Conservation (phyloP, 2,113 vertebrate species). For the Heterotilapia buettikoferi region DNA sequence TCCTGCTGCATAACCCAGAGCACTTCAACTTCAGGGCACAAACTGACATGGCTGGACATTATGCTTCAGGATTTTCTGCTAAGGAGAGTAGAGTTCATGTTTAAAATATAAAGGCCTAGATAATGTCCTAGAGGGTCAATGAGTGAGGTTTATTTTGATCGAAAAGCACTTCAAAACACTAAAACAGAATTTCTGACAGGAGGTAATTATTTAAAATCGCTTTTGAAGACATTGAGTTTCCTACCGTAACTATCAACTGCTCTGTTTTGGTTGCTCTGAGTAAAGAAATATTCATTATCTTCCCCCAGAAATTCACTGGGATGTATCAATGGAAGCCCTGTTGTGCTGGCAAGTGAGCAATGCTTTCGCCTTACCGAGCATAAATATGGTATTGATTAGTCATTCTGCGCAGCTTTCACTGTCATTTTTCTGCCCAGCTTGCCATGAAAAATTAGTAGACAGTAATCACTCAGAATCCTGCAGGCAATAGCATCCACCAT, state of each 20-base stretch:
- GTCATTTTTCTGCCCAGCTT: slow-evolving; percentile 64
- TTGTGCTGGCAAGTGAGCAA: slow-evolving; percentile 64
- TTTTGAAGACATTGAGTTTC: slow-evolving; percentile 28
- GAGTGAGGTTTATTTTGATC: not conserved
- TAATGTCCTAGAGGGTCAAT: not conserved
- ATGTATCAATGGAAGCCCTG: slow-evolving; percentile 58
- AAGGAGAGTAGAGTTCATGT: not conserved
- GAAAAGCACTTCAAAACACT: not conserved
- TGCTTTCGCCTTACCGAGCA: slow-evolving; percentile 59
- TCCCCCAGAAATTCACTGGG: slow-evolving; percentile 39
- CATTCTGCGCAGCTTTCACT: slow-evolving; percentile 55
- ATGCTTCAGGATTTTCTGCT: not conserved
- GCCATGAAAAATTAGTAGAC: slow-evolving; percentile 60
- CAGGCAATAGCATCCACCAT: slow-evolving; percentile 57
- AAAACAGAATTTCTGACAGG: not conserved
- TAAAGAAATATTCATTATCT: slow-evolving; percentile 62
- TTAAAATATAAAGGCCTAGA: not conserved
- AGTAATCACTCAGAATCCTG: slow-evolving; percentile 68
- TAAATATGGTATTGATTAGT: slow-evolving; percentile 77
- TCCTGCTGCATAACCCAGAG: not conserved
- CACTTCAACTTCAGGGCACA: not conserved
- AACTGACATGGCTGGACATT: not conserved
- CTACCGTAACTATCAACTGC: slow-evolving; percentile 38
- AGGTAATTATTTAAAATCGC: slow-evolving; percentile 34
- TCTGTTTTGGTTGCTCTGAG: slow-evolving; percentile 58